A percentile compares a stretch with the other conserved stretches of the same genome.
phyloP scores from a whole-genome alignment of 2,888 invertebrate species.

The Ischnura elegans region DNA sequence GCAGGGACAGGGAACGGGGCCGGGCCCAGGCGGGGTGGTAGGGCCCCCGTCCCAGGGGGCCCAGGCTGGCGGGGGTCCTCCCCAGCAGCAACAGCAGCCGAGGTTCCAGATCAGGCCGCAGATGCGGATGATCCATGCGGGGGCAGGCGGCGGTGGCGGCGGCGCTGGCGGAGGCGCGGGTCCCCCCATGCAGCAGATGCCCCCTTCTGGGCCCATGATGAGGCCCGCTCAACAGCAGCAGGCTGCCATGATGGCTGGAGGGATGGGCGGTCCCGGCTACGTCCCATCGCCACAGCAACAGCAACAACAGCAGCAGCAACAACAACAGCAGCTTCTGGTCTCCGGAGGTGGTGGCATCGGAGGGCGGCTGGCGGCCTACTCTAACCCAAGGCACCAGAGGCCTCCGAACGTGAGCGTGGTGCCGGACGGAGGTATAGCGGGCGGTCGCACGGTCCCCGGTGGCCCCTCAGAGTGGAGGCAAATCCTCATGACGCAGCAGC shows the following conservation, averaged over 20 bases:
- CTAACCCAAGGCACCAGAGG: slow-evolving; percentile 79
- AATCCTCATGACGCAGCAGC: slow-evolving; percentile 77
- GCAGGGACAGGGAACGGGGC: slow-evolving; percentile 66
- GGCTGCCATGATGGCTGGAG: slow-evolving; percentile 76
- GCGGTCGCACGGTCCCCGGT: slow-evolving; percentile 72
- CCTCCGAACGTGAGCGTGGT: slow-evolving; percentile 82
- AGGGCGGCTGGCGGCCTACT: slow-evolving; percentile 75
- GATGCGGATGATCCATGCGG: slow-evolving; percentile 51
- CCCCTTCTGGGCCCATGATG: slow-evolving; percentile 86
- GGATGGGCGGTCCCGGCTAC: slow-evolving; percentile 78
- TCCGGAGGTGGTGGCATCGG: slow-evolving; percentile 76
- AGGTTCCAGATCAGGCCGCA: slow-evolving; percentile 65
- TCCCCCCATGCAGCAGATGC: slow-evolving; percentile 81
- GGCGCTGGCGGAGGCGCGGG: slow-evolving; percentile 26
- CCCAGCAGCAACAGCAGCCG: slow-evolving; percentile 70
- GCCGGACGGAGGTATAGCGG: slow-evolving; percentile 79
- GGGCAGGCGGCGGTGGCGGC: slow-evolving; percentile 44
- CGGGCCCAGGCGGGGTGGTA: slow-evolving; percentile 65
- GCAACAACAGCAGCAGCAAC: slow-evolving; percentile 76
- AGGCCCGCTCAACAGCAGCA: slow-evolving; percentile 79
- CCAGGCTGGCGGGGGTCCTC: slow-evolving; percentile 54
- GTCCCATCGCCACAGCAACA: slow-evolving; percentile 78
- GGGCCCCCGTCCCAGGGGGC: slow-evolving; percentile 3
- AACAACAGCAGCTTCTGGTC: slow-evolving; percentile 79
- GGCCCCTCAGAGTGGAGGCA: slow-evolving; percentile 80